Evolutionary conservation across 2,797 vertebrate species (phyloP).

Genomic region (Takifugu rubripes): DNA sequence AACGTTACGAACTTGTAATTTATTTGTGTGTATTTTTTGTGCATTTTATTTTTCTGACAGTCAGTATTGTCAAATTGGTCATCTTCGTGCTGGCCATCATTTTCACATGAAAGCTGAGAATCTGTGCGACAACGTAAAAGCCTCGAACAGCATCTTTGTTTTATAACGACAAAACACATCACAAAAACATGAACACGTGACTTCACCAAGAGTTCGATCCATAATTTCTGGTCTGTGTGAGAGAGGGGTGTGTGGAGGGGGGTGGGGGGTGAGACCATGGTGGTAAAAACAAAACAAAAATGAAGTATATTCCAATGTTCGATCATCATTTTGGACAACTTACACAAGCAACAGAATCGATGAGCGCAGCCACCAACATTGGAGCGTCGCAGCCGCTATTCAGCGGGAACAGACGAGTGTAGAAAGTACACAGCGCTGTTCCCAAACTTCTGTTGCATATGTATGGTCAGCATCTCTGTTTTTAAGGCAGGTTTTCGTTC

Average conservation of each 20-base stretch:
- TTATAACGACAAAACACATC: conserved; percentile 64
- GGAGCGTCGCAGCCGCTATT: conserved; percentile 58
- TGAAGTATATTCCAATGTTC: conserved; percentile 34
- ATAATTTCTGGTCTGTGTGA: conserved; percentile 36
- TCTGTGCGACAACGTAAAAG: conserved; percentile 40
- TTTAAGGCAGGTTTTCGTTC: conserved; percentile 64
- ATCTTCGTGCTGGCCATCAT: conserved; percentile 45
- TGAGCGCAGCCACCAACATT: conserved; percentile 57
- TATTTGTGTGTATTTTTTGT: conserved; percentile 21
- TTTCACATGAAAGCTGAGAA: conserved; percentile 50
- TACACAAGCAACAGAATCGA: conserved; percentile 60
- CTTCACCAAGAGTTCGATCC: conserved; percentile 69
- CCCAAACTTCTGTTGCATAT: conserved; percentile 66
- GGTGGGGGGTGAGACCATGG: conserved; percentile 6
- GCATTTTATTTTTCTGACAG: conserved; percentile 30
- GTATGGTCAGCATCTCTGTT: conserved; percentile 45
- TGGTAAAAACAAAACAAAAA: conserved; percentile 4
- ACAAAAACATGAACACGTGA: conserved; percentile 68
- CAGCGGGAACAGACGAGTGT: conserved; percentile 37
- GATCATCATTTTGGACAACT: conserved; percentile 41
- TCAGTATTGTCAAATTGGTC: conserved; percentile 21
- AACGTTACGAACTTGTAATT: neutral
- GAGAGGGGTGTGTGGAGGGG: conserved; percentile 10
- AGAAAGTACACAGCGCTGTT: conserved; percentile 59
- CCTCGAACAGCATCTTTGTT: conserved; percentile 46